These are phyloP conservation scores for Corbicula japonica DNA, from an alignment of 2,888 invertebrate genomes.

Conservation along the genomic window DNA sequence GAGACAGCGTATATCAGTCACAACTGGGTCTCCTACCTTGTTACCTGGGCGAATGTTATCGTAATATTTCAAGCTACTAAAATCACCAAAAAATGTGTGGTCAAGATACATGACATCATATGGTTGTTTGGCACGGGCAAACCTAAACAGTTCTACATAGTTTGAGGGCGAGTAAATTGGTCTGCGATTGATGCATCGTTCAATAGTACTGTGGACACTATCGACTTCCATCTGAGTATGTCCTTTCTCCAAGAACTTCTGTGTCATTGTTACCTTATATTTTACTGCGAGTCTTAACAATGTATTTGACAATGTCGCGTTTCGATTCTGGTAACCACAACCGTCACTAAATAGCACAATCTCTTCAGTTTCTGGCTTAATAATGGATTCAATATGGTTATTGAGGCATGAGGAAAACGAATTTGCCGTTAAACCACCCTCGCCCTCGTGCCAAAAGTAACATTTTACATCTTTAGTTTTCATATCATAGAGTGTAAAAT, in stretches of 20 bases:
- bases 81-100: conserved; percentile 38
- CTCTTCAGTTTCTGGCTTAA: neutral
- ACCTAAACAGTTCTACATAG: conserved; percentile 43
- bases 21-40: conserved; percentile 44
- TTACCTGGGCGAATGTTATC: conserved; percentile 35
- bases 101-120: conserved; percentile 34
- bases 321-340: conserved; percentile 48
- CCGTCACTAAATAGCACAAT: conserved; percentile 48
- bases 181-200: conserved; percentile 36
- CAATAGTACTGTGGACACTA: conserved; percentile 61
- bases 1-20: conserved; percentile 31
- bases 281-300: conserved; percentile 22
- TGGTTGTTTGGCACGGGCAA: conserved; percentile 20
- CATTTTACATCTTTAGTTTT: conserved; percentile 22
- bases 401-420: conserved; percentile 25
- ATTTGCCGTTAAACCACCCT: conserved; percentile 22
- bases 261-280: conserved; percentile 17
- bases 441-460: conserved; percentile 52
- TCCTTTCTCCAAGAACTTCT: conserved; percentile 48
- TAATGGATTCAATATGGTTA: conserved; percentile 14
- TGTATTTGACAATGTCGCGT: conserved; percentile 39
- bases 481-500: conserved; percentile 42
- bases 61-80: conserved; percentile 21
- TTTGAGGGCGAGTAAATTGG: conserved; percentile 45
- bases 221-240: conserved; percentile 55